Evolutionary conservation across 2,797 vertebrate genomes (phyloP), one percentile per base, ranked within the genome.

Genomic region (Hirundo rustica): DNA sequence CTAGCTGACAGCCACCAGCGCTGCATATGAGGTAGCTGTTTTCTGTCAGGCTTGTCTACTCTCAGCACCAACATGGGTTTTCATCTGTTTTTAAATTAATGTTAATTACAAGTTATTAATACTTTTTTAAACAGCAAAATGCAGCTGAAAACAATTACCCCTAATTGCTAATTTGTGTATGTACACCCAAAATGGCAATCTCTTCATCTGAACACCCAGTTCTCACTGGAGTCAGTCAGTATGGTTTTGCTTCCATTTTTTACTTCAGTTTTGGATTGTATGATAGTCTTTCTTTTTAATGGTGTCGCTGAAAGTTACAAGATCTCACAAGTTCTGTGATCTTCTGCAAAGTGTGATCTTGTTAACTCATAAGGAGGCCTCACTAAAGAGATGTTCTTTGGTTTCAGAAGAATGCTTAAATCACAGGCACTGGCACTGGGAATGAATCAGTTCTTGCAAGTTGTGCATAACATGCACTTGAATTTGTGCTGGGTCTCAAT

Each of bases 141-240:
- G 86, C 96, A 96, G 89, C 94, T 97, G 93, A 91, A 89, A 93
- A 91, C 91, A 95, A 95, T 97, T 95, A 93, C 36, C 18, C 25
- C 32, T 95, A 96, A 95, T 92, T 91, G 67, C 86, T 95, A 92
- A 96, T 95, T 91, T 94, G 74, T 85, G 74, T 92, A 82, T 2
- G 1, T 92, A 87, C 75, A 87, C 83, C 86, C 84, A 22, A 71
- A 94, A 66, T 77, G n/a, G 34, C 50, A 92, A 82, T 93, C 80
- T 87, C 66, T 82, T 92, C 86, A 82, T 93, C 55, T 91, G 74
- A 95, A 92, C 88, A 66, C 17, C 26, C 77, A 47, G 77, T 94
- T 92, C 92, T 89, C 19, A 19, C 55, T 87, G 42, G 64, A 94
- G n/a, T 86, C 70, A 51, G 21, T 88, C 3, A 2, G 2, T 85